phyloP scores from a whole-genome alignment of 2,888 invertebrate genomes.

The Acleris laterana region DNA sequence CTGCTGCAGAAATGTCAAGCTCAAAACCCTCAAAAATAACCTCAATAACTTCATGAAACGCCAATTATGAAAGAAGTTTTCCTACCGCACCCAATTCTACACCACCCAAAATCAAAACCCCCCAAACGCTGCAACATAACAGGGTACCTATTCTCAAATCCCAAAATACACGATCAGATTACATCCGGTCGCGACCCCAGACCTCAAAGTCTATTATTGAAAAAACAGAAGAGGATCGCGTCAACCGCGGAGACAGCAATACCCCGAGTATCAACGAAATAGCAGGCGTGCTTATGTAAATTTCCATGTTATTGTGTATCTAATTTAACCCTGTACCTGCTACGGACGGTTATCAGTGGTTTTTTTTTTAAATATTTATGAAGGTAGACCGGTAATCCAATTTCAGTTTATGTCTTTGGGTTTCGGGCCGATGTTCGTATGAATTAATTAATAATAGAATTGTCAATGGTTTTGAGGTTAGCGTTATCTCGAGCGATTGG shows the following conservation, averaged over 20 bases:
- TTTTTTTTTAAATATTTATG: conserved; percentile 84
- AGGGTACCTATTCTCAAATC: background rate
- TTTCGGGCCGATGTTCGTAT: conserved; percentile 66
- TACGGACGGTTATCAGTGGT: conserved; percentile 66
- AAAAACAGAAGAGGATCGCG: conserved; percentile 53
- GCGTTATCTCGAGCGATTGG: conserved; percentile 28
- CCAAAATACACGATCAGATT: conserved; percentile 2
- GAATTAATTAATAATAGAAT: conserved; percentile 71
- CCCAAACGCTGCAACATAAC: background rate
- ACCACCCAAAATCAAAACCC: background rate
- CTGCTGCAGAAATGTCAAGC: too few species aligned
- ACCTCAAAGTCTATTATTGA: conserved; percentile 37
- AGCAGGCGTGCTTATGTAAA: conserved; percentile 83
- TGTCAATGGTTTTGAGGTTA: conserved; percentile 18
- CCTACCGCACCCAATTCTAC: background rate
- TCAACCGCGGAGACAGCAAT: conserved; percentile 66
- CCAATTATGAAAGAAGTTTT: too few species aligned
- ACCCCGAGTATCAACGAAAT: conserved; percentile 79
- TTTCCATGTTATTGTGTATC: conserved; percentile 82
- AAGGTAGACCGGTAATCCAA: conserved; percentile 78
- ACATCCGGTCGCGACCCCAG: conserved; percentile 6
- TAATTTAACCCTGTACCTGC: conserved; percentile 74
- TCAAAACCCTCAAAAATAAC: too few species aligned
- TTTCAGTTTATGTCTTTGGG: conserved; percentile 82
- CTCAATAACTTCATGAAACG: too few species aligned